phyloP scores from a whole-genome alignment of 2,888 invertebrate species.

The Stenotaenia linearis region DNA sequence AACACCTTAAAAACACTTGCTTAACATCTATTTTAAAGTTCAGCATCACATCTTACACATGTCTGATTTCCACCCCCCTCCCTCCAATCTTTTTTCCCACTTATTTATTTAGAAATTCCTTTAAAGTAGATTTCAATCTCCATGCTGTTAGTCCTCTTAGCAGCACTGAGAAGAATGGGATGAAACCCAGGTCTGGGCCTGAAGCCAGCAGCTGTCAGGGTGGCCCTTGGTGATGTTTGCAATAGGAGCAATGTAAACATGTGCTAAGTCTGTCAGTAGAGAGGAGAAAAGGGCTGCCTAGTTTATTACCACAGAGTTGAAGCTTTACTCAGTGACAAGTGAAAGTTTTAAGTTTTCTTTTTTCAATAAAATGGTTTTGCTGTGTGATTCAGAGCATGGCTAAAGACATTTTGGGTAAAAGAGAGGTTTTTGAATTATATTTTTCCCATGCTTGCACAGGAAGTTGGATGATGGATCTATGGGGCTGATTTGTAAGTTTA shows the following conservation, averaged over 20 bases:
- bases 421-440: background rate
- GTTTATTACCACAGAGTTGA: background rate
- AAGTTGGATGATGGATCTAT: background rate
- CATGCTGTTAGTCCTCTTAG: background rate
- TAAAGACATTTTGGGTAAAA: background rate
- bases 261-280: background rate
- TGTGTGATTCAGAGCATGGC: constrained; percentile 1
- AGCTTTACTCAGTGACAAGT: background rate
- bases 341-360: background rate
- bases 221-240: constrained; percentile 11
- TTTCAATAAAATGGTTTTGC: background rate
- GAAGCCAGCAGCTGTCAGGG: constrained; percentile 11
- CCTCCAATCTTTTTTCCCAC: no score
- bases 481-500: background rate
- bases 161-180: background rate
- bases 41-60: no score
- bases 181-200: background rate
- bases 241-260: constrained; percentile 15
- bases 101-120: background rate
- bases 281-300: constrained; percentile 1
- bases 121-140: background rate
- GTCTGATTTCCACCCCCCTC: no score
- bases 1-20: no score
- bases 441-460: background rate
- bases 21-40: no score